These are phyloP conservation scores for Micrasema longulum DNA, from an alignment of 1,140 invertebrate genomes.

Conservation along the genomic window DNA sequence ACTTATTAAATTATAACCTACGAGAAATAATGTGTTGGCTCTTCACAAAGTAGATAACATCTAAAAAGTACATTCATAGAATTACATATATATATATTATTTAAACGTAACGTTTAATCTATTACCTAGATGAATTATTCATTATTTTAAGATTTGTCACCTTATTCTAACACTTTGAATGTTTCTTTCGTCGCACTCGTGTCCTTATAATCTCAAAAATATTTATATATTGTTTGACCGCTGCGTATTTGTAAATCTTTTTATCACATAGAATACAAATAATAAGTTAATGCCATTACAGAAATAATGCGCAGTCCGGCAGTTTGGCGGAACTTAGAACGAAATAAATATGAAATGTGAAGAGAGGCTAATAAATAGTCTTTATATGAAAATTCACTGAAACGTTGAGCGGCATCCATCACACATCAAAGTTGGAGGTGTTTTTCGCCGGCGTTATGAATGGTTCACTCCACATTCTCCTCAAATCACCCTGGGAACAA, in stretches of 20 bases:
- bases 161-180: constrained; percentile 18
- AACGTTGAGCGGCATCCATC: constrained; percentile 52
- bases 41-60: neutral
- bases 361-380: neutral
- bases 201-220: constrained; percentile 32
- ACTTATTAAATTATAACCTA: constrained; percentile 3
- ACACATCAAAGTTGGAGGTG: constrained; percentile 66
- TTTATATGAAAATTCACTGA: no score
- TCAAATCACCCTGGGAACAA: constrained; percentile 84
- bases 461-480: constrained; percentile 98
- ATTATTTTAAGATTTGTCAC: constrained; percentile 38
- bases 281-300: constrained; percentile 36
- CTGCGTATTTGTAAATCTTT: neutral
- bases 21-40: constrained; percentile 6
- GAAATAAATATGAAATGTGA: constrained; percentile 8
- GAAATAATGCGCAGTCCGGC: constrained; percentile 6
- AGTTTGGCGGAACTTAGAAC: neutral
- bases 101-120: constrained; percentile 42
- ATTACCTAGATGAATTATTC: constrained; percentile 32
- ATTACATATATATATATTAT: constrained; percentile 34
- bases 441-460: constrained; percentile 86
- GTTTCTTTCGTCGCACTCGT: neutral
- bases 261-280: constrained; percentile 27
- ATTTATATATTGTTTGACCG: constrained; percentile 16
- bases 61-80: constrained; percentile 24